Conservation (phyloP, 2,113 vertebrate species). For the Tautogolabrus adspersus region DNA sequence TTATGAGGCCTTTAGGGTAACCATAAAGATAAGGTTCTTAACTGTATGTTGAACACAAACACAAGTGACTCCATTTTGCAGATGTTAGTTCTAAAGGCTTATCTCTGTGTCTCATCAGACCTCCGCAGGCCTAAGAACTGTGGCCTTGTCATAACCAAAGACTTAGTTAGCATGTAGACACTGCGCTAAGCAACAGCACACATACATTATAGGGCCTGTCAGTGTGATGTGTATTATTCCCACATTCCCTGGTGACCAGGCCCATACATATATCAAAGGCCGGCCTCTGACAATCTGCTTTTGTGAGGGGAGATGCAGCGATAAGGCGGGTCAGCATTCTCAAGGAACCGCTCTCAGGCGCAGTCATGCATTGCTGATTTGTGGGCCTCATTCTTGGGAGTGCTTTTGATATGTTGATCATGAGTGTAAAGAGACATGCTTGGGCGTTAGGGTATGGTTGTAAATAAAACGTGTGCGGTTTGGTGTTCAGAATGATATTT, state of each 20-base stretch:
- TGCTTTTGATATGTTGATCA: constrained; percentile 51
- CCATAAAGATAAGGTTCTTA: constrained; percentile 52
- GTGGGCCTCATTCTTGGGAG: constrained; percentile 61
- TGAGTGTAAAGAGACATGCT: constrained; percentile 39
- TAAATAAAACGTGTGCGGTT: constrained; percentile 60
- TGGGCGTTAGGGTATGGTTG: constrained; percentile 48
- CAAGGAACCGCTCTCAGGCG: constrained; percentile 63
- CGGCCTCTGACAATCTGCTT: constrained; percentile 70
- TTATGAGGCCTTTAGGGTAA: constrained; percentile 17
- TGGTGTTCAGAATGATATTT: constrained; percentile 17
- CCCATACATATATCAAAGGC: constrained; percentile 77
- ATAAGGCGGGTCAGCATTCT: constrained; percentile 73
- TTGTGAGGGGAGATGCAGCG: constrained; percentile 72
- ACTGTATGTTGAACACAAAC: constrained; percentile 51
- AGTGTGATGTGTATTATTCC: constrained; percentile 73
- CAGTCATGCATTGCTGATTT: constrained; percentile 78
- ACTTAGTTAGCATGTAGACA: constrained; percentile 38
- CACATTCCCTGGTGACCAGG: constrained; percentile 76
- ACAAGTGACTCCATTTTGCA: constrained; percentile 56
- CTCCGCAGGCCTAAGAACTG: constrained; percentile 29
- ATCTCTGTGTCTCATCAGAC: constrained; percentile 46
- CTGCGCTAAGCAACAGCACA: constrained; percentile 40
- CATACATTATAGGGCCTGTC: constrained; percentile 68
- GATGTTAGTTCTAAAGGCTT: constrained; percentile 34
- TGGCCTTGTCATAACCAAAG: constrained; percentile 49